These are phyloP conservation scores for Rhagium mordax DNA, from an alignment of 2,888 invertebrate genomes.

Conservation along the genomic window DNA sequence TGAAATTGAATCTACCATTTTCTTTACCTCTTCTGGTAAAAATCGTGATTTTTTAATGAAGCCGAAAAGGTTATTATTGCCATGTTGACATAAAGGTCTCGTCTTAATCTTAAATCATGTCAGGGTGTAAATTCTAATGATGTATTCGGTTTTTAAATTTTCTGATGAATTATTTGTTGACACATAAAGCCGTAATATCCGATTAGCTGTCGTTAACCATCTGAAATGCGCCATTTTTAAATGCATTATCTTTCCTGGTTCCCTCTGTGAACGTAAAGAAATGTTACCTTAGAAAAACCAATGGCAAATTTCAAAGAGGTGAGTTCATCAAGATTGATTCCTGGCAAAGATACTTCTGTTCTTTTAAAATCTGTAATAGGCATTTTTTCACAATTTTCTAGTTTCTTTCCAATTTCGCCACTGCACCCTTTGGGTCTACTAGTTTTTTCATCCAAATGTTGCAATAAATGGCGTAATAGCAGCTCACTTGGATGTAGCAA, in stretches of 20 bases:
- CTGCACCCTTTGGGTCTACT: slow-evolving; percentile 34
- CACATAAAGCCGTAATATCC: too few relatives aligned
- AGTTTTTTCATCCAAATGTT: slow-evolving; percentile 24
- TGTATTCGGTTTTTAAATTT: too few relatives aligned
- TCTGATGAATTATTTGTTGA: too few relatives aligned
- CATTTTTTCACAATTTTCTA: slow-evolving; percentile 29
- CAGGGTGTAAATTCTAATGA: too few relatives aligned
- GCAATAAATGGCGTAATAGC: neutral
- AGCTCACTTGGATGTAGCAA: neutral
- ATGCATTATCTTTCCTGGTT: slow-evolving; percentile 8
- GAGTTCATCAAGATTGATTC: slow-evolving; percentile 34
- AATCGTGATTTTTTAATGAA: too few relatives aligned
- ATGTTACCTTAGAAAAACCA: slow-evolving; percentile 9
- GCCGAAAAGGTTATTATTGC: too few relatives aligned
- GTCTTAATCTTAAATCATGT: too few relatives aligned
- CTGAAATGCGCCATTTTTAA: slow-evolving; percentile 19
- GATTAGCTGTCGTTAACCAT: neutral
- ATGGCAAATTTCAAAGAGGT: slow-evolving; percentile 31
- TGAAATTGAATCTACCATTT: too few relatives aligned
- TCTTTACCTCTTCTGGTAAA: too few relatives aligned
- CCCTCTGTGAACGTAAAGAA: neutral
- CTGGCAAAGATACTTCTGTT: slow-evolving; percentile 31
- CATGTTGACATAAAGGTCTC: too few relatives aligned
- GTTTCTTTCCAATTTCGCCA: slow-evolving; percentile 31
- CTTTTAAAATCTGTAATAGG: slow-evolving; percentile 30